Evolutionary conservation across 2,797 vertebrate genomes (phyloP), one percentile per base, ranked within the genome.

Genomic region (Telmatherina bonti): DNA sequence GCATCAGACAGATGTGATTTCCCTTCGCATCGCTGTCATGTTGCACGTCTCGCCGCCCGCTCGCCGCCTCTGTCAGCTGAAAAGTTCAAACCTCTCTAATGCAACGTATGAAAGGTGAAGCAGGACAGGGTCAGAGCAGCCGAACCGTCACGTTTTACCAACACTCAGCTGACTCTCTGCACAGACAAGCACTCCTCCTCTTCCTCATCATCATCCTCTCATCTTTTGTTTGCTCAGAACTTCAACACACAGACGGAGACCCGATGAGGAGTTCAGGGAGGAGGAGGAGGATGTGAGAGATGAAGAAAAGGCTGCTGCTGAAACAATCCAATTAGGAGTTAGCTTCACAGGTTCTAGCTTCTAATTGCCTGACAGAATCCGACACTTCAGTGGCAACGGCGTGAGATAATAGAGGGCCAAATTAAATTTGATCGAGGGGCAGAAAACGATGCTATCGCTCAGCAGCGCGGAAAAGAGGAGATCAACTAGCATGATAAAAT

Each of bases 291-390:
- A n/a, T n/a, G n/a, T n/a, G n/a, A 7, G 7, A 35, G 33, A 81
- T 69, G 72, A 72, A 83, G 84, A 91, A 90, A 88, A 88, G 76
- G 95, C 95, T 95, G 94, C 96, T 96, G 96, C 96, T 96, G 96
- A 97, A 97, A 98, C 97, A 98, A 98, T 98, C 97, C 97, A 98
- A 98, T 98, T 99, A 98, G 98, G 97, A 97, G 93, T 95, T 95
- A 96, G 96, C 96, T 97, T 98, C 97, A 98, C 97, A 98, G 97
- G 96, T 98, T 98, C 98, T 95, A 95, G 96, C 96, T 96, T 96
- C 96, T 99, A 99, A 99, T 99, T 99, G 97, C 97, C 97, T 99
- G 97, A 98, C 97, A 98, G 97, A 98, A 99, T 97, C 96, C 97
- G 97, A 98, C 97, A 98, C 96, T 98, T 97, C 95, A 97, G 96